phyloP scores from a whole-genome alignment of 2,797 vertebrate genomes.

The Sebastes trivittatus region DNA sequence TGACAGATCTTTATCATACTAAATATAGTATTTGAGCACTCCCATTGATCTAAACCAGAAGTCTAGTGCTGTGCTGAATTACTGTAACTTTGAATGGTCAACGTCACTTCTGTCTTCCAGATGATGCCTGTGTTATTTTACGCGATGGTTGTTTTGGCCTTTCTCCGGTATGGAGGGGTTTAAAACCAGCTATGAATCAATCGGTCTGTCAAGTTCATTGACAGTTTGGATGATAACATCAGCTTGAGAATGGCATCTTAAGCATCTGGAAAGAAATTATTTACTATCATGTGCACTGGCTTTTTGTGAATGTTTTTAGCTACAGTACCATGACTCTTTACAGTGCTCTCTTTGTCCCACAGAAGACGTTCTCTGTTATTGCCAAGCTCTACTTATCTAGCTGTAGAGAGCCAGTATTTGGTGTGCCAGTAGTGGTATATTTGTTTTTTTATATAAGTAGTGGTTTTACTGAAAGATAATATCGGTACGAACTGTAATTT shows the following conservation, averaged over 20 bases:
- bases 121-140: background rate
- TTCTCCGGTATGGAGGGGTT: conserved; percentile 22
- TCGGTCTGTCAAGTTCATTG: background rate
- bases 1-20: no score
- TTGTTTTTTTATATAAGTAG: background rate
- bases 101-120: background rate
- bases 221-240: conserved; percentile 22
- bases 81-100: background rate
- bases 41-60: background rate
- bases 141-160: background rate
- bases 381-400: background rate
- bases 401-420: background rate
- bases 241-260: background rate
- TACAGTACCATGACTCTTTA: background rate
- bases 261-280: conserved; percentile 15
- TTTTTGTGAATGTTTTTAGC: background rate
- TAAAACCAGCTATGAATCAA: conserved; percentile 20
- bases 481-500: background rate
- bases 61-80: background rate
- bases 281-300: background rate
- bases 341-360: background rate
- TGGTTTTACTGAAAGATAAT: conserved; percentile 5
- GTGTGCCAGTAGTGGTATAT: background rate
- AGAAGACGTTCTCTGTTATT: background rate
- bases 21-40: background rate